Conservation (phyloP, 1,140 invertebrate species). For the Aphaenogaster ashmeadi region DNA sequence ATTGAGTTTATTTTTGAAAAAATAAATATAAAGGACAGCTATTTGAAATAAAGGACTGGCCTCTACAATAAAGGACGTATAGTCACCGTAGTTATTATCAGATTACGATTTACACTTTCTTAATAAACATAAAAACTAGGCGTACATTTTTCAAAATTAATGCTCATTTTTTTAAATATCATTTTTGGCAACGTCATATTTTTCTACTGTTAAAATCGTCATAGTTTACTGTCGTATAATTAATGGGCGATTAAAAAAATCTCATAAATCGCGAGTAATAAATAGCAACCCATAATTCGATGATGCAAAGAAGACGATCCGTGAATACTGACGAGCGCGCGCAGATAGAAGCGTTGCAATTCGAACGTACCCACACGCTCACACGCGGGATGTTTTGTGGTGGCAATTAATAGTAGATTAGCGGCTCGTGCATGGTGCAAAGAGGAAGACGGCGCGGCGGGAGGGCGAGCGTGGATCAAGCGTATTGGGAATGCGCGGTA, state of each 20-base stretch:
- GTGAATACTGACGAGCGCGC: conserved; percentile 25
- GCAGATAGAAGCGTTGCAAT: conserved; percentile 73
- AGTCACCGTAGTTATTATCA: too few relatives aligned
- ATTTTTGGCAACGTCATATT: not conserved
- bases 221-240: not conserved
- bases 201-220: not conserved
- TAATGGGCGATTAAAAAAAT: conserved; percentile 18
- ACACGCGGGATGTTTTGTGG: conserved; percentile 82
- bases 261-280: not conserved
- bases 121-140: not conserved
- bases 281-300: conserved; percentile 24
- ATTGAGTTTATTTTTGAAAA: too few relatives aligned
- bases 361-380: conserved; percentile 76
- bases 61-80: too few relatives aligned
- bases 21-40: too few relatives aligned
- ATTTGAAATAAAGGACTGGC: too few relatives aligned
- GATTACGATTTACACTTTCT: not conserved
- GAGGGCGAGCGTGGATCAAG: conserved; percentile 22
- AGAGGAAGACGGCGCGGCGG: conserved; percentile 57
- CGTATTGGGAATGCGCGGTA: conserved; percentile 32
- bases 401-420: conserved; percentile 87
- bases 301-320: not conserved
- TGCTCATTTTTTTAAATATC: not conserved
- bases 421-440: conserved; percentile 71
- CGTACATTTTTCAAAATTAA: not conserved